These are phyloP conservation scores for Setipinna tenuifilis DNA, from an alignment of 2,797 vertebrate species.

Conservation along the genomic window DNA sequence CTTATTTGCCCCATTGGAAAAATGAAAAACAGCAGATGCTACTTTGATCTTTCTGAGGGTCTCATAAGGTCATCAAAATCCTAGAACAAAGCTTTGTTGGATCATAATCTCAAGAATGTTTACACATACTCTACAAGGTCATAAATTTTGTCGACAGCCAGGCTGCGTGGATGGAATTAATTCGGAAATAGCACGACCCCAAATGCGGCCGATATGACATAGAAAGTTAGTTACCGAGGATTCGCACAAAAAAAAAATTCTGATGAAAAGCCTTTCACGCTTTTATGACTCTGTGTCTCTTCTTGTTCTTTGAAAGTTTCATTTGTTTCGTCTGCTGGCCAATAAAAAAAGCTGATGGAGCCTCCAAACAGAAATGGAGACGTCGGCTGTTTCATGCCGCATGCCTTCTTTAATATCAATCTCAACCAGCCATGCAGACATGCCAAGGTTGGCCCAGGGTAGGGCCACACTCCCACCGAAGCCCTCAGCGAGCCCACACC, in stretches of 20 bases:
- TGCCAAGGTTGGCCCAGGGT: background rate
- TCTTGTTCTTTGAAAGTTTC: background rate
- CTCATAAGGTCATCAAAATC: slow-evolving; percentile 12
- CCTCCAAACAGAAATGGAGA: slow-evolving; percentile 11
- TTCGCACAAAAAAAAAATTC: background rate
- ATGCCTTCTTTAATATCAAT: background rate
- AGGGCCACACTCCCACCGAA: background rate
- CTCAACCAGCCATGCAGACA: background rate
- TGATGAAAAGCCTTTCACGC: slow-evolving; percentile 6
- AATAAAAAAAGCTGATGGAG: slow-evolving; percentile 7
- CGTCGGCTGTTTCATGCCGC: slow-evolving; percentile 48
- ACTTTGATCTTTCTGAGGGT: background rate
- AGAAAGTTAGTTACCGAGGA: background rate
- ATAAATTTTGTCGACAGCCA: slow-evolving; percentile 10
- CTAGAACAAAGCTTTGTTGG: slow-evolving; percentile 18
- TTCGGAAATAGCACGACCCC: slow-evolving; percentile 2
- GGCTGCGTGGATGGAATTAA: slow-evolving; percentile 16
- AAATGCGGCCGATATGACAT: background rate
- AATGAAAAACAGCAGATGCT: background rate
- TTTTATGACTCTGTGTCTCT: background rate
- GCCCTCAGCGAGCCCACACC: background rate
- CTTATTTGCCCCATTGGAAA: background rate
- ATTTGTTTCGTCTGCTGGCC: slow-evolving; percentile 7
- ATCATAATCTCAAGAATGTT: slow-evolving; percentile 23
- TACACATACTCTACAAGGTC: slow-evolving; percentile 6